Conservation (phyloP, 2,797 vertebrate genomes). For the Tolypeutes matacus region DNA sequence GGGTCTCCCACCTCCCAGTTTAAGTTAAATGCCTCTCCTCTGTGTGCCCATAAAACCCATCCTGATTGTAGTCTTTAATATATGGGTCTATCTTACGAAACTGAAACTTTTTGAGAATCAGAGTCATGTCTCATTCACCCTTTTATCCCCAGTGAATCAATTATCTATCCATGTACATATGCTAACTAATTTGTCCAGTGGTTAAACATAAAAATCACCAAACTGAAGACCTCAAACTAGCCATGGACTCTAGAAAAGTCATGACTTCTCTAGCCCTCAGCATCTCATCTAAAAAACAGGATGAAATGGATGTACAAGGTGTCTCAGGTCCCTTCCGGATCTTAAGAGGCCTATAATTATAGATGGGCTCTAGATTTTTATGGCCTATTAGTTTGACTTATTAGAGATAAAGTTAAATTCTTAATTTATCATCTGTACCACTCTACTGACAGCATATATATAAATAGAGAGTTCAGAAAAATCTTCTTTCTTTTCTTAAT, state of each 20-base stretch:
- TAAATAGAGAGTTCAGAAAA: conserved; percentile 47
- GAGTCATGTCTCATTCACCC: background rate
- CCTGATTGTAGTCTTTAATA: background rate
- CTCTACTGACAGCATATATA: background rate
- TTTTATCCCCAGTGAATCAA: background rate
- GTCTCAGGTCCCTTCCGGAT: background rate
- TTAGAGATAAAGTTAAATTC: conserved; percentile 60
- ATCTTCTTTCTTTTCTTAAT: conserved; percentile 23
- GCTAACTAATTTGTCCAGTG: conserved; percentile 6
- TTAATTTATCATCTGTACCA: conserved; percentile 2
- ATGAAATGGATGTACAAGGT: background rate
- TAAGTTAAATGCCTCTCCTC: conserved; percentile 5
- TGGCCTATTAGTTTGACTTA: conserved; percentile 1
- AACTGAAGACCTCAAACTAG: conserved; percentile 42
- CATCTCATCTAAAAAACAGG: background rate
- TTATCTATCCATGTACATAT: background rate
- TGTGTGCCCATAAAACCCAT: background rate
- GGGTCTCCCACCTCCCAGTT: background rate
- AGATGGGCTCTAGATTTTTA: background rate
- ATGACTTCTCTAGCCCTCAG: conserved; percentile 17
- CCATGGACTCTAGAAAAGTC: background rate
- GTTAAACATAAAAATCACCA: conserved; percentile 50
- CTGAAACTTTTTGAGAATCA: conserved; percentile 41
- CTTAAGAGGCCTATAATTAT: conserved; percentile 26
- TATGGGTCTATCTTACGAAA: background rate